Conservation (phyloP, 2,797 vertebrate genomes). For the Acipenser oxyrinchus region DNA sequence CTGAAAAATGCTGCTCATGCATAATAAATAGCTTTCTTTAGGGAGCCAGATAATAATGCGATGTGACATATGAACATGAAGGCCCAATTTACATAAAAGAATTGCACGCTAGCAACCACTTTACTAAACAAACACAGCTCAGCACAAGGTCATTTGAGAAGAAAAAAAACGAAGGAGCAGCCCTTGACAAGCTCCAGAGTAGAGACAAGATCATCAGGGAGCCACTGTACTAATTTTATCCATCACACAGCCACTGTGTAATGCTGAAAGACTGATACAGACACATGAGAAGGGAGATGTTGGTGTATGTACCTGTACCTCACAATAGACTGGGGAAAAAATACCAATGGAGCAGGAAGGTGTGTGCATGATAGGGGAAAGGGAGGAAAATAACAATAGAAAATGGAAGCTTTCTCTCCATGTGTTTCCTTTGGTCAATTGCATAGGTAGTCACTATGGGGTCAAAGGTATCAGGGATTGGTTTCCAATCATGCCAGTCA, state of each 20-base stretch:
- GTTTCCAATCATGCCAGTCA: no score
- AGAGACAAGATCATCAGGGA: slow-evolving; percentile 43
- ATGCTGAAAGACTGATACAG: slow-evolving; percentile 22
- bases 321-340: not conserved
- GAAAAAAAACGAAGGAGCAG: slow-evolving; percentile 20
- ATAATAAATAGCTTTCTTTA: not conserved
- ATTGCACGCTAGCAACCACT: not conserved
- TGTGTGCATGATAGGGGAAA: no score
- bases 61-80: not conserved
- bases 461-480: no score
- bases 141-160: slow-evolving; percentile 37
- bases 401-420: no score
- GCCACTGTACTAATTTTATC: slow-evolving; percentile 53
- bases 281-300: not conserved
- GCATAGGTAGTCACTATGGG: no score
- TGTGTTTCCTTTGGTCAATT: no score
- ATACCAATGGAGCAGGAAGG: no score
- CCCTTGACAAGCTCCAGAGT: slow-evolving; percentile 44
- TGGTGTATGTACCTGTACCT: slow-evolving; percentile 9
- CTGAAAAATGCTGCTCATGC: not conserved
- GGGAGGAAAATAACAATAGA: no score
- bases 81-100: not conserved
- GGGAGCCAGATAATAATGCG: not conserved
- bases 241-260: slow-evolving; percentile 39
- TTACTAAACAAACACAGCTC: slow-evolving; percentile 13